phyloP scores from a whole-genome alignment of 2,888 invertebrate genomes.

The Sinotaia quadrata region DNA sequence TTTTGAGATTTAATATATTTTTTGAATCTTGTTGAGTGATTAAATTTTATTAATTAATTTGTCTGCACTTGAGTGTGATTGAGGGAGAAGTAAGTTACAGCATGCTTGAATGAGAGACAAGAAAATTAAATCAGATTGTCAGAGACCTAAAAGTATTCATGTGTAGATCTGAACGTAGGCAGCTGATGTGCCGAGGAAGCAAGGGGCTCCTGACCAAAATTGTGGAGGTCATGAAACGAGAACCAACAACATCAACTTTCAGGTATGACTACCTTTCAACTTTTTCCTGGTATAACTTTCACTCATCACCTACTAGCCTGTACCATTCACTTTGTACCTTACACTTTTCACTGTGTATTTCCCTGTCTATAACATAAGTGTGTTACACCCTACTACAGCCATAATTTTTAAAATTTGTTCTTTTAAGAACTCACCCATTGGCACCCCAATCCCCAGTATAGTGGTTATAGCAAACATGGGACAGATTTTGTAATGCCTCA shows the following conservation, averaged over 20 bases:
- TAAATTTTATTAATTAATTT: no score
- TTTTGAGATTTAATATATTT: no score
- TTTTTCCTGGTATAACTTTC: not conserved
- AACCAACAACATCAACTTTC: slow-evolving; percentile 72
- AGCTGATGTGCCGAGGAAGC: slow-evolving; percentile 70
- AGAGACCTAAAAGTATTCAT: no score
- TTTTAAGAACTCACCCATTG: no score
- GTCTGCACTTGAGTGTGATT: no score
- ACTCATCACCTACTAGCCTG: not conserved
- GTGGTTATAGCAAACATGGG: no score
- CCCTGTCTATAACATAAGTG: not conserved
- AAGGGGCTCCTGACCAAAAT: slow-evolving; percentile 71
- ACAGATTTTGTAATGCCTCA: no score
- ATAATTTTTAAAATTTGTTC: not conserved
- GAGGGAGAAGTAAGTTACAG: no score
- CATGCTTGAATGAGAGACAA: no score
- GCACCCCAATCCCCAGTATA: no score
- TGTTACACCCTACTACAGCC: not conserved
- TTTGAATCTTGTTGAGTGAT: no score
- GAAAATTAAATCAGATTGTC: no score
- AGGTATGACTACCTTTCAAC: slow-evolving; percentile 51
- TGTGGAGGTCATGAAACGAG: slow-evolving; percentile 72
- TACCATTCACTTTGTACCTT: not conserved
- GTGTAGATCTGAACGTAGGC: slow-evolving; percentile 48
- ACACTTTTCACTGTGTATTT: not conserved